Base-by-base conservation (phyloP, 2,113 vertebrate genomes). In the Syrrhaptes paradoxus region DNA sequence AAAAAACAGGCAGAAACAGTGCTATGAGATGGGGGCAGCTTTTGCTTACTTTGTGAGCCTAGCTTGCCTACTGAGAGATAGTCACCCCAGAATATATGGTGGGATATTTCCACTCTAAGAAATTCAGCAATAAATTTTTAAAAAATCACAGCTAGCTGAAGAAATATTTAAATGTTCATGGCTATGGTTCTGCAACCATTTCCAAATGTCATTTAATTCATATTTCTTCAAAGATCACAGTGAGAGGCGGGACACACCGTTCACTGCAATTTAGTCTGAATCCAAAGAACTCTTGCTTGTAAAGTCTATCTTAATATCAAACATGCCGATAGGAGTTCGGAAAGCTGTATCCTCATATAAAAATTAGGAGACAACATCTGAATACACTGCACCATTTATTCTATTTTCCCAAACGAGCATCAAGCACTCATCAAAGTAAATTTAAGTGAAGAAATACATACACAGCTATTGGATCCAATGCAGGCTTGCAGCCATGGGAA, bases 201-300 rank as follows among this genome's bases (percentile, higher is more conserved):
- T 91, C 32, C 52, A 78, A 75, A 75, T 51, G 17, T 10, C 34
- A 57, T 91, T 79, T 75, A 43, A 17, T 78, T 78, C 18, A n/a
- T 57, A 83, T 76, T 68, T 90, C 71, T 94, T n/a, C 48, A 68
- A 79, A 82, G 45, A 76, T 87, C 57, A 68, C 11, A 58, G 17
- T 0, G 0, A 81, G 26, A 75, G 46, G 9, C 2, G 1, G 61
- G 36, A 49, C 26, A 32, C 9, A 41, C 2, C 26, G 59, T 51
- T 81, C 57, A 84, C 41, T 6, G 8, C 66, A 72, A 68, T 78
- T 85, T 87, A 75, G 87, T 62, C 32, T 65, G 31, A 63, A 65
- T 61, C 54, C 87, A 45, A 20, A 19, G 24, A 68, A 18, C 12
- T 78, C 31, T 89, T 89, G 61, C 87, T 90, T 68, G 20, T n/a